phyloP scores from a whole-genome alignment of 2,797 vertebrate genomes.

The Cossypha caffra region DNA sequence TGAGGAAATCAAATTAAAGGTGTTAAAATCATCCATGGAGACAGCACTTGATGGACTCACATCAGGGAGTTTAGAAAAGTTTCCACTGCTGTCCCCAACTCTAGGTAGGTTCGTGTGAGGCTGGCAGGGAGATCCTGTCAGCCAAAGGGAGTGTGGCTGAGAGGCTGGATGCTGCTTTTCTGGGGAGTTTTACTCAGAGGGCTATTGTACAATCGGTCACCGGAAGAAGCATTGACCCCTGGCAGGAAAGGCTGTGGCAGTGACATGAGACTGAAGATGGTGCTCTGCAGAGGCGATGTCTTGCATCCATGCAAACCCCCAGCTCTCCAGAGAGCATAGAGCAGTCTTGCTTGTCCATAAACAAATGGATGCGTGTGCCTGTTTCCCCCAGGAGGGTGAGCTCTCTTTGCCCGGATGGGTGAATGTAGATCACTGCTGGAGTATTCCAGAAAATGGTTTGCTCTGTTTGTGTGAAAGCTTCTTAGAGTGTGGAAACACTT shows the following conservation, averaged over 20 bases:
- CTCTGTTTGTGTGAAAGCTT: background rate
- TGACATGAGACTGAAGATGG: accelerated
- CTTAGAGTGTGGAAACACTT: background rate
- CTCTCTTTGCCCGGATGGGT: background rate
- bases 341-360: accelerated
- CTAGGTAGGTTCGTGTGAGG: accelerated
- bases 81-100: background rate
- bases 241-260: background rate
- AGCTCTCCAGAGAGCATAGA: background rate
- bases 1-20: constrained; percentile 78
- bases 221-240: background rate
- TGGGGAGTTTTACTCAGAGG: background rate
- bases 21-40: constrained; percentile 66
- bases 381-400: background rate
- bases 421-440: background rate
- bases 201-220: accelerated
- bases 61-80: constrained; percentile 53
- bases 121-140: background rate
- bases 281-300: background rate
- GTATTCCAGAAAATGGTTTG: background rate
- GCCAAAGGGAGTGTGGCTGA: background rate
- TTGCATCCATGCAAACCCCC: background rate
- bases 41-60: constrained; percentile 50
- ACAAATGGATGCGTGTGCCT: background rate
- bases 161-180: background rate